phyloP scores from a whole-genome alignment of 1,140 invertebrate species.

The Drosophila navojoa region DNA sequence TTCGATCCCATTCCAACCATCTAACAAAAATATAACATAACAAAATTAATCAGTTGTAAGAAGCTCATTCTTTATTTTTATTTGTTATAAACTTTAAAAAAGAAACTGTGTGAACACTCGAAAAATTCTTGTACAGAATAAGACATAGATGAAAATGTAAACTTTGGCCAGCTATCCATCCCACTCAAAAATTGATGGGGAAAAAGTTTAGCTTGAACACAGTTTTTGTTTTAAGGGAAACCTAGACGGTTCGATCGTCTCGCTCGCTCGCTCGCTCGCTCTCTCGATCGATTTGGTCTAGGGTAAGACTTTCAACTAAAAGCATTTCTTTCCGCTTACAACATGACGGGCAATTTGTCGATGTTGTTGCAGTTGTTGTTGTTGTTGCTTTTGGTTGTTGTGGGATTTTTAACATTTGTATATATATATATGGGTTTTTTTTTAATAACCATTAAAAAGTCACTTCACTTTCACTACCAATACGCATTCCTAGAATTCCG shows the following conservation, averaged over 20 bases:
- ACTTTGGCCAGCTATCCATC: constrained; percentile 1
- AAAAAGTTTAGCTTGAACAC: constrained; percentile 51
- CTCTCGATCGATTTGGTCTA: background rate
- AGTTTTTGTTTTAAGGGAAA: constrained; percentile 73
- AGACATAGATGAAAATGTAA: background rate
- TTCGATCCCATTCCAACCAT: no score
- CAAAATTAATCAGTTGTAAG: no score
- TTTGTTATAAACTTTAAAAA: no score
- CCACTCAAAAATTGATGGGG: constrained; percentile 35
- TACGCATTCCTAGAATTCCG: constrained; percentile 45
- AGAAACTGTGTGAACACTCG: no score
- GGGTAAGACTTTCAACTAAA: constrained; percentile 60
- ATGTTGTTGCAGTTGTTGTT: constrained; percentile 8
- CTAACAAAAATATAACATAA: no score
- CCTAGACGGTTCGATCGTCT: background rate
- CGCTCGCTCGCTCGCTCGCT: background rate
- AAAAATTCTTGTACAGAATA: no score
- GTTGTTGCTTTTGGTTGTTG: background rate
- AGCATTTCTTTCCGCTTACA: constrained; percentile 55
- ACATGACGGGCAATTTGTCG: constrained; percentile 57
- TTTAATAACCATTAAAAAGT: constrained; percentile 17
- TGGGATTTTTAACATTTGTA: constrained; percentile 4
- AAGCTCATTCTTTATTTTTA: no score
- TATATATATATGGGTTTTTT: background rate
- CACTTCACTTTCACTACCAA: constrained; percentile 54